Evolutionary conservation across 2,888 invertebrate species (phyloP).

Genomic region (Eilema caniola): DNA sequence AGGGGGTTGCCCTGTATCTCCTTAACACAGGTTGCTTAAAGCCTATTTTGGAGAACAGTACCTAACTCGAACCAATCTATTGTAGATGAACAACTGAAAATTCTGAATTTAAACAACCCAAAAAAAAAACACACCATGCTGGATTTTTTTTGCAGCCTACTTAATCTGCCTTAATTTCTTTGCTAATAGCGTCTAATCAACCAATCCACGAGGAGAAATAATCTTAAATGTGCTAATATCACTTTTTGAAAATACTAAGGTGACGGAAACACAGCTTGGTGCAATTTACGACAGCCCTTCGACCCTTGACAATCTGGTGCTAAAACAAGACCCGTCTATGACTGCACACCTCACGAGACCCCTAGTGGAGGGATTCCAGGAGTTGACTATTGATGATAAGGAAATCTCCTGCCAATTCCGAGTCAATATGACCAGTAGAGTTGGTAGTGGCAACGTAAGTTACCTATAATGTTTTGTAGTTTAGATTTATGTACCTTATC

Average conservation of each 20-base stretch:
- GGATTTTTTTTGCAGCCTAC: too few species aligned
- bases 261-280: slow-evolving; percentile 65
- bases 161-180: too few species aligned
- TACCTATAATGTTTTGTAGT: neutral
- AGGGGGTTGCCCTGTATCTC: too few species aligned
- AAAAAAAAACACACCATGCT: too few species aligned
- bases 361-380: slow-evolving; percentile 69
- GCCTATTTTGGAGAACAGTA: too few species aligned
- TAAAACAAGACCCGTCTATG: slow-evolving; percentile 78
- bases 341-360: slow-evolving; percentile 66
- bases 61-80: too few species aligned
- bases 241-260: slow-evolving; percentile 51
- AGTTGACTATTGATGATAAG: slow-evolving; percentile 71
- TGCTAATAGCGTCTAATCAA: too few species aligned
- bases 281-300: slow-evolving; percentile 74
- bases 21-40: too few species aligned
- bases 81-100: too few species aligned
- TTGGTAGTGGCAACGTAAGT: slow-evolving; percentile 62
- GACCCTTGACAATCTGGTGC: slow-evolving; percentile 69
- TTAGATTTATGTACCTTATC: too few species aligned
- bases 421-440: slow-evolving; percentile 60
- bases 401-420: slow-evolving; percentile 77
- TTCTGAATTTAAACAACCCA: too few species aligned
- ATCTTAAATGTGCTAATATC: too few species aligned
- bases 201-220: neutral